These are phyloP conservation scores for Ophion costatus DNA, from an alignment of 2,888 invertebrate species.

Conservation along the genomic window DNA sequence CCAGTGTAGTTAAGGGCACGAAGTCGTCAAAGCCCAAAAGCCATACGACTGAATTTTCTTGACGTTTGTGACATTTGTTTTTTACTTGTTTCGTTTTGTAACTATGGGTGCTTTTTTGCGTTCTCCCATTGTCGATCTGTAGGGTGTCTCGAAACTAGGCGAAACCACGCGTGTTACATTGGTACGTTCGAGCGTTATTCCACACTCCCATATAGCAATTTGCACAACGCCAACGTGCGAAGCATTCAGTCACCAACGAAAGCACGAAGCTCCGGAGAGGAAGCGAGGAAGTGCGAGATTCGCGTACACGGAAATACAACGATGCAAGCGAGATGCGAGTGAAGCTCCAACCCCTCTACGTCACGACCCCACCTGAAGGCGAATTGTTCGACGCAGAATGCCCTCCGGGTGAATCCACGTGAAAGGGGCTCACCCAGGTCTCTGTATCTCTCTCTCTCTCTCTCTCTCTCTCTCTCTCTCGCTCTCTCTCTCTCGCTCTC, in stretches of 20 bases:
- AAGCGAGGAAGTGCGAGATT: slow-evolving; percentile 12
- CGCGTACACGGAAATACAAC: slow-evolving; percentile 28
- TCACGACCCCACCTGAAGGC: slow-evolving; percentile 69
- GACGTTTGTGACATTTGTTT: too few relatives aligned
- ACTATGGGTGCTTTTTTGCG: too few relatives aligned
- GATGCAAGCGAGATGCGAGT: slow-evolving; percentile 18
- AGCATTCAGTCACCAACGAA: slow-evolving; percentile 20
- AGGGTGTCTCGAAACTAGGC: too few relatives aligned
- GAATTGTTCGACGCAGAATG: slow-evolving; percentile 77
- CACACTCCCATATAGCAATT: slow-evolving; percentile 27
- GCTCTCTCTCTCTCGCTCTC: slow-evolving; percentile 17
- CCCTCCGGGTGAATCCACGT: slow-evolving; percentile 73
- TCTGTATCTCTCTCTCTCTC: slow-evolving; percentile 13
- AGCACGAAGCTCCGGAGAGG: slow-evolving; percentile 20
- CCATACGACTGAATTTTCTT: too few relatives aligned
- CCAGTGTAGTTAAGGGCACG: too few relatives aligned
- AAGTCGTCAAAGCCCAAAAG: too few relatives aligned
- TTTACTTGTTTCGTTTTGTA: too few relatives aligned
- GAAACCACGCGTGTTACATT: too few relatives aligned
- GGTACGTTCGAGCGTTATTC: too few relatives aligned
- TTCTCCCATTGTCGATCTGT: too few relatives aligned
- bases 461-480: slow-evolving; percentile 21
- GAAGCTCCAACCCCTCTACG: slow-evolving; percentile 14
- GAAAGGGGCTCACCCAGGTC: slow-evolving; percentile 64
- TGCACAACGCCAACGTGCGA: slow-evolving; percentile 8